A percentile compares a stretch with the other conserved stretches of the same genome.
Evolutionary conservation across 2,888 invertebrate genomes (phyloP).

Genomic region (Trisateles emortualis): DNA sequence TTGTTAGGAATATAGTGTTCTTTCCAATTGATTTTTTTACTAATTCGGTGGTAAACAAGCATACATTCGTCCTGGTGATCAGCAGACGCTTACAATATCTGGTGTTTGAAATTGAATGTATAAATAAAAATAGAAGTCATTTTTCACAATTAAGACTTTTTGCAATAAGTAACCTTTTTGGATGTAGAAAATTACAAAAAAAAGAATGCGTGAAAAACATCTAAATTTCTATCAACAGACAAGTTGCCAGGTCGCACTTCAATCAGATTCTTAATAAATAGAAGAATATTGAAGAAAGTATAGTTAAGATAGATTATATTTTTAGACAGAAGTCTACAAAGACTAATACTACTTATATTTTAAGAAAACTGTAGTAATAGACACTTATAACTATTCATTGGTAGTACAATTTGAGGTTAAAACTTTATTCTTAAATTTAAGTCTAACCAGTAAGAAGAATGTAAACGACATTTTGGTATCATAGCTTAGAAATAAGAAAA

Average conservation of each 20-base stretch:
- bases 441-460: conserved; percentile 45
- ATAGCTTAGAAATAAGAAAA: conserved; percentile 72
- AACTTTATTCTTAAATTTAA: conserved; percentile 35
- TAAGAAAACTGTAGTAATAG: conserved; percentile 33
- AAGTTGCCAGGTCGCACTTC: background rate
- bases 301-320: conserved; percentile 15
- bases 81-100: too few relatives aligned
- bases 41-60: too few relatives aligned
- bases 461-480: conserved; percentile 74
- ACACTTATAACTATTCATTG: conserved; percentile 66
- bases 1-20: too few relatives aligned
- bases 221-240: background rate
- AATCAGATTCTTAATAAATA: background rate
- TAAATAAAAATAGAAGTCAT: too few relatives aligned
- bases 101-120: too few relatives aligned
- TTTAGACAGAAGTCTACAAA: conserved; percentile 22
- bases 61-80: too few relatives aligned
- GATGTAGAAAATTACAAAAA: too few relatives aligned
- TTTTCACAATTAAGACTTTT: too few relatives aligned
- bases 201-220: too few relatives aligned
- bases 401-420: conserved; percentile 65
- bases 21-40: too few relatives aligned
- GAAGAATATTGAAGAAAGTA: conserved; percentile 26
- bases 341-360: conserved; percentile 21
- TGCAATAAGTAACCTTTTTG: too few relatives aligned